Base-by-base conservation (phyloP, 2,888 invertebrate genomes). In the Ornithoptera priamus region DNA sequence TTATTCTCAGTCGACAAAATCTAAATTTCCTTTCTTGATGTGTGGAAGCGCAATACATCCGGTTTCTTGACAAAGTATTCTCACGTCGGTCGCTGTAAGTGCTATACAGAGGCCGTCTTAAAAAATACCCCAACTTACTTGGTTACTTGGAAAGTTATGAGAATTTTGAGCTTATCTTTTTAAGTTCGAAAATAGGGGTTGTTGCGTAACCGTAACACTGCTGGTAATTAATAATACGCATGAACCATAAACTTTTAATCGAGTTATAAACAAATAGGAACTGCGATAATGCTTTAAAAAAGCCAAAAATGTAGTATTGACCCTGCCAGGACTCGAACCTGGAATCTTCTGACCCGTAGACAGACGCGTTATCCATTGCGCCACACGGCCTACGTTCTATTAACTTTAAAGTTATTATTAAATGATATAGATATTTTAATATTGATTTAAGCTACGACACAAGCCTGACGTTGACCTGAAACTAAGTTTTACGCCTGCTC, bases 281-380 rank as follows among this genome's bases (percentile, higher is more conserved):
- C 18, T 53, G 53, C 53, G 8, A 5, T 5, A 18, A 53, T n/a
- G 12, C n/a, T n/a, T n/a, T 53, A n/a, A 53, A 53, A n/a, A 6
- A 7, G n/a, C 5, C 4, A 53, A 24, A 58, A n/a, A 58, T 22
- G 0, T 2, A 58, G 0, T 30, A 58, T n/a, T 93, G 93, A 93
- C 93, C 93, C 89, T 93, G 93, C 93, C 93, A 94, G 93, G 93
- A 94, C 93, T 94, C 93, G 93, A 94, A 93, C 91, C 93, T 94
- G 94, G 93, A 94, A 94, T 93, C 93, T 93, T 93, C 93, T 94
- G 94, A 94, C 94, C 94, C 94, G 94, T 94, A 94, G 94, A 94
- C 94, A 94, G 94, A 94, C 94, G 94, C 94, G 94, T 94, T 94
- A 94, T 94, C 93, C 94, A 85, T 94, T 94, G 93, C 94, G 94